Evolutionary conservation across 2,888 invertebrate genomes (phyloP), one percentile per base, ranked within the genome.

Genomic region (Eupithecia tripunctaria): DNA sequence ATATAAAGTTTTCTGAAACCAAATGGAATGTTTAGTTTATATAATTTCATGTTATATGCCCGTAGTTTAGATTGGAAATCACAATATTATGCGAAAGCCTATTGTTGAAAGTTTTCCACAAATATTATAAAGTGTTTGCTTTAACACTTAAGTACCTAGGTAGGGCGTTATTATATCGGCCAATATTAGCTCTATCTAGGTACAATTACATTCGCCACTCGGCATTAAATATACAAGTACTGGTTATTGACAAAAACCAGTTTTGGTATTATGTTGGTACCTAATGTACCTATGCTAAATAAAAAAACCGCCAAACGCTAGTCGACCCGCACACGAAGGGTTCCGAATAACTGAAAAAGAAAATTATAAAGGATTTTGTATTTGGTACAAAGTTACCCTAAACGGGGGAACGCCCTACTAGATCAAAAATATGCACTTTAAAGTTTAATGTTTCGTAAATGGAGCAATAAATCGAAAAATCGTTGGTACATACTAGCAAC

Each of bases 71-170:
- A 43, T 25, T 25, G 56, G 56, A 25, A 56, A 56, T 18, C 29
- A 32, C 62, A 32, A 62, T 62, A 62, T 27, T 32, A 27, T 62
- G 32, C 62, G 29, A 62, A 4, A n/a, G 25, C 56, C 36, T 47
- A 25, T 63, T 56, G 59, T 59, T 29, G 14, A 68, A 68, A 62
- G 38, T 51, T 43, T 66, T 66, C 47, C 67, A 59, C 29, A 71
- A 71, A 74, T 68, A 71, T 18, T 67, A 66, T 41, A 66, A 69
- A 71, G 67, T 74, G 67, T 71, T 74, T 71, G 36, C 21, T 43
- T 18, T 67, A 72, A 64, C 67, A 69, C 69, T 67, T 67, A 62
- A 21, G 18, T 43, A n/a, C n/a, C n/a, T n/a, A 43, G 43, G 43
- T 18, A 18, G 43, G 67, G 63, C 69, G 21, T 70, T 66, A 65